Conservation (phyloP, 1,140 invertebrate genomes). For the Nebria ingens region DNA sequence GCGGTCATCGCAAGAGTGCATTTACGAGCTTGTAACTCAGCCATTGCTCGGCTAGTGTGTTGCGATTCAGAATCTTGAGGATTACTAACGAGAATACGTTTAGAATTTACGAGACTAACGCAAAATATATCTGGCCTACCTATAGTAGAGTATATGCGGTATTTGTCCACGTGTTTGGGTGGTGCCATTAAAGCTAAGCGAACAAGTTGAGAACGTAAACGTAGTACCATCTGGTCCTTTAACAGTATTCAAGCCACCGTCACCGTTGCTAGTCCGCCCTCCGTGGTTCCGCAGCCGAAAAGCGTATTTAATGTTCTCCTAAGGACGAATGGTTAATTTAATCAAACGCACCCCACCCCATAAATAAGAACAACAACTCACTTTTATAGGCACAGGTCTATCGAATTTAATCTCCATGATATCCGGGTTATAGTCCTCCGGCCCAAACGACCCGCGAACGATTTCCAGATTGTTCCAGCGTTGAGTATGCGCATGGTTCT, state of each 20-base stretch:
- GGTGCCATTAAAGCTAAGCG: constrained; percentile 90
- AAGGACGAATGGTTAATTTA: no score
- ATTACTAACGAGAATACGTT: constrained; percentile 38
- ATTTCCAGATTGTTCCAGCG: constrained; percentile 67
- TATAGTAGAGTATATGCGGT: constrained; percentile 87
- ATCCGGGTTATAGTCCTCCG: constrained; percentile 66
- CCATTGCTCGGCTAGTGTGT: constrained; percentile 47
- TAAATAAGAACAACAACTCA: no score
- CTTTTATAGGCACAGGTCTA: constrained; percentile 74
- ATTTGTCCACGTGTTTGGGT: constrained; percentile 90
- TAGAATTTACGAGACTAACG: not conserved
- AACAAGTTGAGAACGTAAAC: constrained; percentile 86
- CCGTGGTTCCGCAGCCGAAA: constrained; percentile 82
- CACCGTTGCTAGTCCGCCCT: constrained; percentile 85
- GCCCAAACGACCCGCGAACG: constrained; percentile 58
- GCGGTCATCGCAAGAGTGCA: constrained; percentile 60
- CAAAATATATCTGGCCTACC: constrained; percentile 26
- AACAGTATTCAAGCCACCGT: constrained; percentile 74
- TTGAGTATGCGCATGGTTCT: constrained; percentile 44
- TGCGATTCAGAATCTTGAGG: constrained; percentile 51
- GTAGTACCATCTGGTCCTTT: constrained; percentile 86
- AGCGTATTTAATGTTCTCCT: constrained; percentile 84
- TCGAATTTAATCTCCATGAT: constrained; percentile 88
- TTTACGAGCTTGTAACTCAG: constrained; percentile 60
- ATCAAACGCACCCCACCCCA: no score